Evolutionary conservation across 2,113 vertebrate species (phyloP).

Genomic region (Equus quagga): DNA sequence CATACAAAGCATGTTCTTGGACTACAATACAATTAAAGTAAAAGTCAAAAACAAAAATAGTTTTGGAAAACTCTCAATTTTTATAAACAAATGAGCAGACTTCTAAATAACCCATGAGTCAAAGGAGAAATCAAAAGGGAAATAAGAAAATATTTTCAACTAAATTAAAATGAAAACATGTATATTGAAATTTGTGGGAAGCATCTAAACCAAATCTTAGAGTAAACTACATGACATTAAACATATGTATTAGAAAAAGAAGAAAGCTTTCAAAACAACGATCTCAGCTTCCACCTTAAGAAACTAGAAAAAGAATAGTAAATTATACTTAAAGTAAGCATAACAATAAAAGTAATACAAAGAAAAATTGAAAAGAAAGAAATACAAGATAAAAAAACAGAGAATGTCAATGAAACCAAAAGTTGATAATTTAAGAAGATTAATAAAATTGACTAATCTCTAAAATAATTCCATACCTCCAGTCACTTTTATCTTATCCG

Average conservation of each 20-base stretch:
- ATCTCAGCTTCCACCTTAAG: not conserved
- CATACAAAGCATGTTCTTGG: not conserved
- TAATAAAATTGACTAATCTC: not conserved
- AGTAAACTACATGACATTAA: not conserved
- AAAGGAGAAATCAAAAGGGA: not conserved
- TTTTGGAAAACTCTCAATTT: not conserved
- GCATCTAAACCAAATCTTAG: not conserved
- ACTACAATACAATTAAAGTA: not conserved
- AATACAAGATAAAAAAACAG: not conserved
- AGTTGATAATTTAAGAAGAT: not conserved
- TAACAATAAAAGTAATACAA: not conserved
- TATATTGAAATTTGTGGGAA: not conserved
- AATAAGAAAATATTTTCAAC: not conserved
- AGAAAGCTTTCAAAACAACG: not conserved
- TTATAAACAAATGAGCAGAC: not conserved
- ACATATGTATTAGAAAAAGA: not conserved
- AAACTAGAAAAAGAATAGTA: not conserved
- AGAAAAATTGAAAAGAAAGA: not conserved
- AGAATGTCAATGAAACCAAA: not conserved
- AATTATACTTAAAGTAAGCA: not conserved
- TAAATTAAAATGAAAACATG: not conserved
- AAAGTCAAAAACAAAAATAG: not conserved
- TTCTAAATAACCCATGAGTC: not conserved
- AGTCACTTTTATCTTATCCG: not conserved
- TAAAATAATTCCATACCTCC: not conserved